Evolutionary conservation across 35 echinoderm and acorn worm genomes (phyloP).

Genomic region (Holothuria glaberrima): DNA sequence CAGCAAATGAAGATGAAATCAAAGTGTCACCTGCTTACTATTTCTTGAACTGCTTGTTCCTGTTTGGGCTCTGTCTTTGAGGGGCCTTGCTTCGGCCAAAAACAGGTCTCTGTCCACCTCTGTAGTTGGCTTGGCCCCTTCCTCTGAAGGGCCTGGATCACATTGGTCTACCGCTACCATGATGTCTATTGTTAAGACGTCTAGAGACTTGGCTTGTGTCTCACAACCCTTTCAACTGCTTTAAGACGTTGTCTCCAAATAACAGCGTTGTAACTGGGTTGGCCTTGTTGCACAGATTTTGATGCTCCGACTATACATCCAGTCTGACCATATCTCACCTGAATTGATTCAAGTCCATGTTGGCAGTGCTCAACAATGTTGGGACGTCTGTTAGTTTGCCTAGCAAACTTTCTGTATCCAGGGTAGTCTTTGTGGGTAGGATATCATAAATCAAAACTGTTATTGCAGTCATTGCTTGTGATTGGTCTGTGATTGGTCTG

Average conservation of each 20-base stretch:
- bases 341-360: not conserved
- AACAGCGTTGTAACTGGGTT: constrained; percentile 7
- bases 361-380: not conserved
- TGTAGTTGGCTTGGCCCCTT: not conserved
- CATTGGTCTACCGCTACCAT: not conserved
- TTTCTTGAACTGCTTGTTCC: too few relatives aligned
- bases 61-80: too few relatives aligned
- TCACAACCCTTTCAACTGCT: not conserved
- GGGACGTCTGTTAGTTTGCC: not conserved
- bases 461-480: constrained; percentile 14
- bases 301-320: not conserved
- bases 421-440: not conserved
- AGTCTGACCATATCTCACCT: constrained; percentile 4
- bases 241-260: constrained; percentile 11
- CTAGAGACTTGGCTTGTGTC: not conserved
- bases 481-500: constrained; percentile 1
- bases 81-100: too few relatives aligned
- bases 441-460: not conserved
- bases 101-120: too few relatives aligned
- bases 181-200: too few relatives aligned
- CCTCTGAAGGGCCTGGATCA: not conserved
- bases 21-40: too few relatives aligned
- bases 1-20: too few relatives aligned
- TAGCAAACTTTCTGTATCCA: not conserved
- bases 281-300: constrained; percentile 12